Base-by-base conservation (phyloP, 2,888 invertebrate genomes). In the Caenorhabditis sulstoni region DNA sequence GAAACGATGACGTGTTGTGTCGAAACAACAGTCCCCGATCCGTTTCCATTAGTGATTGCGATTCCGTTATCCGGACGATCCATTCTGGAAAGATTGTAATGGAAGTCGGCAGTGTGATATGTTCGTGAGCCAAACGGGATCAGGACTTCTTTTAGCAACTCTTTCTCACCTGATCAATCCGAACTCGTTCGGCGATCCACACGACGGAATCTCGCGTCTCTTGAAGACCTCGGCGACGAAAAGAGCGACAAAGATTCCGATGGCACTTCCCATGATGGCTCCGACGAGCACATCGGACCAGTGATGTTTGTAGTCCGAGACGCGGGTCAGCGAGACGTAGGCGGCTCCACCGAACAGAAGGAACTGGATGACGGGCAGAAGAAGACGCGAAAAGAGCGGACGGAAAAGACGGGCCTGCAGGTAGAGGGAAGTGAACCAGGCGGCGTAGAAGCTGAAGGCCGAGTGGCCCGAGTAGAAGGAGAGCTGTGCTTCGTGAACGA, bases 251-350 rank as follows among this genome's bases (percentile, higher is more conserved):
- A 85, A 86, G 16, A 85, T 80, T 29, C 86, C 86, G 41, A 86
- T 81, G 11, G 77, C 75, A 53, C 81, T 83, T 44, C 93, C 93
- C 75, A 93, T 91, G 44, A 92, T 66, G 22, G 91, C 90, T 0
- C 98, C 98, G 62, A 94, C 94, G 37, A 97, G 92, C 1, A 97
- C 97, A 91, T 98, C 98, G 88, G 95, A 96, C 95, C 96, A 97
- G 90, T 98, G 97, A 91, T 98, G 97, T 91, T 97, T 97, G 92
- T 87, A 88, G 81, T 87, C 87, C 39, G 86, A 89, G 29, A 87
- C 73, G 68, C 80, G 62, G 1, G 82, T 84, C 37, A 82, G 59
- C n/a, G 82, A 62, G 12, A 82, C 82, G 49, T 75, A 82, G n/a
- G 84, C 77, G 44, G 84, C 84, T 39, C 86, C 86, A 49, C 94